Conservation (phyloP, 2,888 invertebrate species). For the Ophioninae sp. region DNA sequence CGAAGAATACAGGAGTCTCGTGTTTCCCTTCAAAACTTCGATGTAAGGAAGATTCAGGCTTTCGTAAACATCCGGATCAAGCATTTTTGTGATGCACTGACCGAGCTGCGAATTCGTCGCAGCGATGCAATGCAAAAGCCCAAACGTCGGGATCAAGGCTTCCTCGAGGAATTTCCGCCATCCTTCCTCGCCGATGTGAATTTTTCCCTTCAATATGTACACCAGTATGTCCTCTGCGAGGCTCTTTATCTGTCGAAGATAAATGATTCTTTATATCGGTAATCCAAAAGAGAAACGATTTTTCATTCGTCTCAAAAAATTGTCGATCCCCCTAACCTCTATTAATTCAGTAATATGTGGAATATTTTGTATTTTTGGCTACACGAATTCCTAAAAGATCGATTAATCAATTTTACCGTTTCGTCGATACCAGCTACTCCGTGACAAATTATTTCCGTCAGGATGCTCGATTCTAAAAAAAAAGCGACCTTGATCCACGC, state of each 20-base stretch:
- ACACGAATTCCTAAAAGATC: neutral
- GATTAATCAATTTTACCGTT: constrained; percentile 72
- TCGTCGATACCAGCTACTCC: constrained; percentile 82
- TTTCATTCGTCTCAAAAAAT: too few relatives aligned
- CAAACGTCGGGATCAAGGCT: constrained; percentile 84
- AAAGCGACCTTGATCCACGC: constrained; percentile 83
- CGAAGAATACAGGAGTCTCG: constrained; percentile 81
- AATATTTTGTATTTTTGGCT: too few relatives aligned
- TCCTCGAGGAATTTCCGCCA: constrained; percentile 86
- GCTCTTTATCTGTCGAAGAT: constrained; percentile 82
- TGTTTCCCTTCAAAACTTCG: constrained; percentile 82
- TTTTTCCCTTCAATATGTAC: constrained; percentile 85
- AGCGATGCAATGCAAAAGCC: constrained; percentile 84
- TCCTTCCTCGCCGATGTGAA: constrained; percentile 84
- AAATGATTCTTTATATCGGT: neutral
- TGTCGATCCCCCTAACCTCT: too few relatives aligned
- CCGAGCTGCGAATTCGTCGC: constrained; percentile 83
- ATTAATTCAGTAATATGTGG: too few relatives aligned
- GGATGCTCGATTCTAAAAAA: constrained; percentile 83
- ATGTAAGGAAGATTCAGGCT: constrained; percentile 83
- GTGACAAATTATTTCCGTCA: constrained; percentile 86
- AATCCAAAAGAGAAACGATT: neutral
- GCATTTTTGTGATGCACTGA: constrained; percentile 84
- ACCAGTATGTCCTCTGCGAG: constrained; percentile 85
- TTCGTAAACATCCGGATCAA: constrained; percentile 85